Percentiles rank a stretch among this genome's conserved stretches.
These are phyloP conservation scores for Ibidorhyncha struthersii DNA, from an alignment of 2,113 vertebrate genomes.

Conservation along the genomic window DNA sequence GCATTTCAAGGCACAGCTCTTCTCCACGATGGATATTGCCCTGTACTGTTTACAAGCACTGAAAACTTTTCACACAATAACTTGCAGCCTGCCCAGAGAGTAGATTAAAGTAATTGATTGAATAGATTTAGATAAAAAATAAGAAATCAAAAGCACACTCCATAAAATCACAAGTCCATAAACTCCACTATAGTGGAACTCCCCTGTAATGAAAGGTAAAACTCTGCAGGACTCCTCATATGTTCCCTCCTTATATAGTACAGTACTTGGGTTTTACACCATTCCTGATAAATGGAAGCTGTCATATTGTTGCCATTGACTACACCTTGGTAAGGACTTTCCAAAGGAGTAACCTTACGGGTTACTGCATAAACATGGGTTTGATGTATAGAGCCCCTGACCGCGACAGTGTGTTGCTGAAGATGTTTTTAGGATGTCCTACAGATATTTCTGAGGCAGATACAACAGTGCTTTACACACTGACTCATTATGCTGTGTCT, in stretches of 20 bases:
- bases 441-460: constrained; percentile 46
- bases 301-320: neutral
- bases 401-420: neutral
- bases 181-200: constrained; percentile 47
- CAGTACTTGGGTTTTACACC: constrained; percentile 21
- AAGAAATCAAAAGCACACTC: constrained; percentile 3
- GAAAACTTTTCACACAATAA: neutral
- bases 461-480: neutral
- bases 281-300: constrained; percentile 21
- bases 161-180: constrained; percentile 52
- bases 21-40: neutral
- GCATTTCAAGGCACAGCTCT: neutral
- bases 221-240: neutral
- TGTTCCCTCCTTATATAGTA: constrained; percentile 25
- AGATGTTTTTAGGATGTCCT: constrained; percentile 34
- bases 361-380: constrained; percentile 8
- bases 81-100: neutral
- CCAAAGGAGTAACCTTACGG: neutral
- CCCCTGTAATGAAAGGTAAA: constrained; percentile 44
- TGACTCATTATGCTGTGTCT: constrained; percentile 22
- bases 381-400: constrained; percentile 40
- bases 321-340: constrained; percentile 32
- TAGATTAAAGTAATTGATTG: constrained; percentile 31
- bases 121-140: constrained; percentile 2
- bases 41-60: neutral